Evolutionary conservation across 2,113 vertebrate species (phyloP).

Genomic region (Sarotherodon lohbergeri): DNA sequence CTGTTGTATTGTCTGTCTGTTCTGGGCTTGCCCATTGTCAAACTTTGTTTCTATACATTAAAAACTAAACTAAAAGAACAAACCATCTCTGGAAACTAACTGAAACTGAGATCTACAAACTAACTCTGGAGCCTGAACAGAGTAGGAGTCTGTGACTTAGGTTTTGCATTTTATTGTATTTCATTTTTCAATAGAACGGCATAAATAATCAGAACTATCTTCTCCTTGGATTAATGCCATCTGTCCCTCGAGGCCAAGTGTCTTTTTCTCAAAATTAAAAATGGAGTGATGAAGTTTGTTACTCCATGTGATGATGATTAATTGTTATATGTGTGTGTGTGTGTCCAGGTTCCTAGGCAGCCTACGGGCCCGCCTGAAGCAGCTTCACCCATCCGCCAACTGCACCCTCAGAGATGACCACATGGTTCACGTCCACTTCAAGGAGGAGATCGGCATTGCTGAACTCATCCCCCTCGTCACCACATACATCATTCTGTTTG

Average conservation of each 20-base stretch:
- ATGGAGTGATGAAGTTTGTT: not conserved
- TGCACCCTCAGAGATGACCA: slow-evolving; percentile 87
- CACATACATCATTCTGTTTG: slow-evolving; percentile 97
- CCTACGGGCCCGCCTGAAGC: slow-evolving; percentile 85
- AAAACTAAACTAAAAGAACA: not conserved
- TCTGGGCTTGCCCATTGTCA: fast-evolving
- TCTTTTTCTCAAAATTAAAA: not conserved
- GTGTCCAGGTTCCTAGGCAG: slow-evolving; percentile 83
- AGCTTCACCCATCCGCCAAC: slow-evolving; percentile 89
- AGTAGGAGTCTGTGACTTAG: not conserved
- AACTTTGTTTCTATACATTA: not conserved
- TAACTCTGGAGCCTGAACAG: not conserved
- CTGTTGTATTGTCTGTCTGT: not conserved
- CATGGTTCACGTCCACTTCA: slow-evolving; percentile 94
- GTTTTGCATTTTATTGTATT: not conserved
- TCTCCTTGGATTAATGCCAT: not conserved
- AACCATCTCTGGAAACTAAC: not conserved
- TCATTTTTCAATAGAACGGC: not conserved
- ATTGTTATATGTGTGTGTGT: not conserved
- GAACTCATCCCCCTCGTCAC: slow-evolving; percentile 97
- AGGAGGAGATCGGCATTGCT: slow-evolving; percentile 93
- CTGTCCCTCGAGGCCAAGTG: not conserved
- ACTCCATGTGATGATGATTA: not conserved
- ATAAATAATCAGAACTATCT: not conserved
- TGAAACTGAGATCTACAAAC: not conserved